phyloP scores from a whole-genome alignment of 2,797 vertebrate species.

The Heliangelus exortis region DNA sequence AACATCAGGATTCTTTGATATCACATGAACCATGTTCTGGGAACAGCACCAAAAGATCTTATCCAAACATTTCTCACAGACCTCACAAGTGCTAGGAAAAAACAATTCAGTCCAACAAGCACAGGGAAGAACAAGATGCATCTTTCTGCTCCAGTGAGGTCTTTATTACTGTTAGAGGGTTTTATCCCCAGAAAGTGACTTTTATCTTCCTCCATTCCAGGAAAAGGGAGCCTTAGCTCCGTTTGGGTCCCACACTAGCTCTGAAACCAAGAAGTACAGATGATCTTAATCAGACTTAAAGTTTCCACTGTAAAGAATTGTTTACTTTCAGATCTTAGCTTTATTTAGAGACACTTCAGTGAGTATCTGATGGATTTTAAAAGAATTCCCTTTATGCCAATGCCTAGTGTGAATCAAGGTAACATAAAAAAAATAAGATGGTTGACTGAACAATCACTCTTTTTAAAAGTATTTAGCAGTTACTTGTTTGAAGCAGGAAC shows the following conservation, averaged over 20 bases:
- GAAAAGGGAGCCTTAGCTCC: background rate
- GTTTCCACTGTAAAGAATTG: background rate
- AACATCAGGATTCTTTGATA: conserved; percentile 42
- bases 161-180: background rate
- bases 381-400: background rate
- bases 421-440: background rate
- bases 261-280: background rate
- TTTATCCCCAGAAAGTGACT: background rate
- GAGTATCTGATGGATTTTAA: background rate
- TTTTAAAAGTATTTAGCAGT: background rate
- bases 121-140: background rate
- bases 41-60: conserved; percentile 65
- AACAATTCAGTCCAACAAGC: background rate
- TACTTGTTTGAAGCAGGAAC: background rate
- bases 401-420: background rate
- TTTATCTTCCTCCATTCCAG: background rate
- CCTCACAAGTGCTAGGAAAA: conserved; percentile 15
- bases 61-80: conserved; percentile 53
- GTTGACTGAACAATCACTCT: background rate
- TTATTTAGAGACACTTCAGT: background rate
- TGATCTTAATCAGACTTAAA: background rate
- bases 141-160: conserved; percentile 27
- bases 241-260: background rate
- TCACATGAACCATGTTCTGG: conserved; percentile 52
- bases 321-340: background rate